phyloP scores from a whole-genome alignment of 2,888 invertebrate genomes.

The Sinohyriopsis cumingii region DNA sequence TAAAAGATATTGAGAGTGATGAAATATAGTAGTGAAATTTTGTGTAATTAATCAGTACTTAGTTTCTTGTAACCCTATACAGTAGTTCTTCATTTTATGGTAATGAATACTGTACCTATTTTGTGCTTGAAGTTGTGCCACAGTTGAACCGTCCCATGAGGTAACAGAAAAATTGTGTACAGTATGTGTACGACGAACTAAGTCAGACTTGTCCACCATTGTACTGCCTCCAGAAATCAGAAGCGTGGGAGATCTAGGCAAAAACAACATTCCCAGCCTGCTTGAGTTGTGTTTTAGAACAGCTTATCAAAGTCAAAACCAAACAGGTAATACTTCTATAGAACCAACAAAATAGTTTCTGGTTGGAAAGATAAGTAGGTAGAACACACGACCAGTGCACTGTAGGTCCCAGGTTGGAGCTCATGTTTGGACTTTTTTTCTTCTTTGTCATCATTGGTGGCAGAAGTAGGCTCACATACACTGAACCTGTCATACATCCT shows the following conservation, averaged over 20 bases:
- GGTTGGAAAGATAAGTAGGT: too few relatives aligned
- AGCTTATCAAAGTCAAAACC: neutral
- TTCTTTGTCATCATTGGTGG: neutral
- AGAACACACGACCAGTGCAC: too few relatives aligned
- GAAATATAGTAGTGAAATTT: too few relatives aligned
- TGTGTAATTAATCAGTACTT: too few relatives aligned
- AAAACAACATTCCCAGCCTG: conserved; percentile 11
- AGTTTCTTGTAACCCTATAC: too few relatives aligned
- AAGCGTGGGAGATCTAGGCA: conserved; percentile 3
- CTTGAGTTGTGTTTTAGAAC: conserved; percentile 22
- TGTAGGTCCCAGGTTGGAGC: too few relatives aligned
- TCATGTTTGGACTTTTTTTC: too few relatives aligned
- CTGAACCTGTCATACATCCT: too few relatives aligned
- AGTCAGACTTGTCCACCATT: conserved; percentile 8
- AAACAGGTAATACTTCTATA: conserved; percentile 2
- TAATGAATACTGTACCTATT: neutral
- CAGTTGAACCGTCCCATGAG: conserved; percentile 2
- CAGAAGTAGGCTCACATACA: neutral
- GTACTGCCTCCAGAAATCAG: conserved; percentile 22
- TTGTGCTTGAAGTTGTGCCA: conserved; percentile 13
- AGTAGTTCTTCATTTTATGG: too few relatives aligned
- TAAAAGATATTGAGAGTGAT: too few relatives aligned
- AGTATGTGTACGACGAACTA: conserved; percentile 7
- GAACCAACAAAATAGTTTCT: too few relatives aligned
- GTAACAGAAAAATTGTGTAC: conserved; percentile 2